Percentiles rank a stretch among this genome's conserved stretches.
These are phyloP conservation scores for Brotogeris chrysoptera DNA, from an alignment of 2,797 vertebrate species.

Conservation along the genomic window DNA sequence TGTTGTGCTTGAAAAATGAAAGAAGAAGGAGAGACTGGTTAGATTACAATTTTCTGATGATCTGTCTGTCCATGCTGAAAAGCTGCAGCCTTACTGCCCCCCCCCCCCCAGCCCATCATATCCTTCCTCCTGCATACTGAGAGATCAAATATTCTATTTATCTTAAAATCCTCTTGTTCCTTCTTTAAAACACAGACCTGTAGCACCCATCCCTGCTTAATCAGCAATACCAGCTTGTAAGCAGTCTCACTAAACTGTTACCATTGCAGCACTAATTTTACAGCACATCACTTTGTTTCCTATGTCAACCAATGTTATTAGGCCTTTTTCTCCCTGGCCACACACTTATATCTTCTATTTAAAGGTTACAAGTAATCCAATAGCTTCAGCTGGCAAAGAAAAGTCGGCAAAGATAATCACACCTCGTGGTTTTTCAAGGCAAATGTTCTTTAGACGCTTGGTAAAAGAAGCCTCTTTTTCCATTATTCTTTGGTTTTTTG, in stretches of 20 bases:
- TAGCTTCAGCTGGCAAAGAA: neutral
- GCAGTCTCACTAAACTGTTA: neutral
- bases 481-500: slow-evolving; percentile 13
- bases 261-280: neutral
- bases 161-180: neutral
- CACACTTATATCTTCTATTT: neutral
- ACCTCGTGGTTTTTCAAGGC: neutral
- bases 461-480: slow-evolving; percentile 7
- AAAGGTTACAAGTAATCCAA: neutral
- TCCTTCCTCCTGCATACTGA: neutral
- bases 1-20: neutral
- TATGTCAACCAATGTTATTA: neutral
- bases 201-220: neutral
- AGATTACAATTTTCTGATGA: neutral
- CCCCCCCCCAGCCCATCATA: neutral
- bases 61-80: neutral
- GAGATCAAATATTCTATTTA: neutral
- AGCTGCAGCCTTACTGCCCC: neutral
- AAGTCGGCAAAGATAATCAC: neutral
- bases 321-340: neutral
- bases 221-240: neutral
- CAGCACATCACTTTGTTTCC: neutral
- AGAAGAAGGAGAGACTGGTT: neutral
- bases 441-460: neutral
- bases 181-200: neutral